Percentiles rank a stretch among this genome's conserved stretches.
These are phyloP conservation scores for Noctua janthe DNA, from an alignment of 2,888 invertebrate genomes.

Conservation along the genomic window DNA sequence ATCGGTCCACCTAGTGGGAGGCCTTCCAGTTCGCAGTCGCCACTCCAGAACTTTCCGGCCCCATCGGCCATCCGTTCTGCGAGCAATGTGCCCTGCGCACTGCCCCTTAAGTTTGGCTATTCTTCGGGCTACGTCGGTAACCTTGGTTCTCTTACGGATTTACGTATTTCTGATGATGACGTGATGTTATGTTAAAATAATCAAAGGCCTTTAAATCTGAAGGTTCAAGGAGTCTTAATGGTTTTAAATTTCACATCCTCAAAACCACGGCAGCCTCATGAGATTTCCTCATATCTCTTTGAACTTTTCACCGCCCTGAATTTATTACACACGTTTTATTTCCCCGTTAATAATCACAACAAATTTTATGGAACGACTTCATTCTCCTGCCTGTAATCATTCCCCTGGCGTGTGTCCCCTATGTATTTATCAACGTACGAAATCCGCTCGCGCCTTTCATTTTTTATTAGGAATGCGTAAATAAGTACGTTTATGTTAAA, in stretches of 20 bases:
- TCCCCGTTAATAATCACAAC: slow-evolving; percentile 39
- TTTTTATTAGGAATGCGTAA: slow-evolving; percentile 38
- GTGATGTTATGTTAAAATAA: background rate
- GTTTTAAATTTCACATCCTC: slow-evolving; percentile 17
- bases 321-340: slow-evolving; percentile 32
- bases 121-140: too few species aligned
- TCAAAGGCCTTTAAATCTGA: slow-evolving; percentile 10
- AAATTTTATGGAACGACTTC: slow-evolving; percentile 37
- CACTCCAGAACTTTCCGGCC: too few species aligned
- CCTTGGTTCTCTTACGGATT: too few species aligned
- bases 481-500: slow-evolving; percentile 9
- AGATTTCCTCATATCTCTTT: slow-evolving; percentile 19
- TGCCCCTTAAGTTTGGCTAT: too few species aligned
- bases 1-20: too few species aligned
- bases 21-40: too few species aligned
- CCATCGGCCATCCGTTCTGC: too few species aligned
- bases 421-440: slow-evolving; percentile 36
- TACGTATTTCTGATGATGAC: too few species aligned
- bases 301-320: slow-evolving; percentile 34
- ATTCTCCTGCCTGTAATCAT: slow-evolving; percentile 3
- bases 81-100: too few species aligned
- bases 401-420: slow-evolving; percentile 6
- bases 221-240: background rate
- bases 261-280: slow-evolving; percentile 12
- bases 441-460: slow-evolving; percentile 18